Conservation (phyloP, 2,888 invertebrate species). For the Tipula vernalis region DNA sequence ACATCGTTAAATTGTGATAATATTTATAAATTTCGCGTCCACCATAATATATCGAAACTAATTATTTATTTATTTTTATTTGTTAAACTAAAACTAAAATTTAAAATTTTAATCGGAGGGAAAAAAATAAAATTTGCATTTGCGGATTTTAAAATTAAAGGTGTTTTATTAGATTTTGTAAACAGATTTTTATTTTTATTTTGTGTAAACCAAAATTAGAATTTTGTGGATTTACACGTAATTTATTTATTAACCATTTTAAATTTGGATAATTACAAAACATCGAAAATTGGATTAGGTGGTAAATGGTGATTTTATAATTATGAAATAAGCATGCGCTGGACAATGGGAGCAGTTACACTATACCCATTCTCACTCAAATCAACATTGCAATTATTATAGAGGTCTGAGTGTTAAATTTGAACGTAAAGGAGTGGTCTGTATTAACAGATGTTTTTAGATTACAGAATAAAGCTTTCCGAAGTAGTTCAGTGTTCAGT, state of each 20-base stretch:
- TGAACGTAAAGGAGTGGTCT: too few relatives aligned
- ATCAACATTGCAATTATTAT: too few relatives aligned
- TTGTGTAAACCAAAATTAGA: neutral
- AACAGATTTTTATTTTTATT: neutral
- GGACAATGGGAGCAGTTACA: too few relatives aligned
- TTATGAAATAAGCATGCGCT: too few relatives aligned
- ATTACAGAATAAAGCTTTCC: too few relatives aligned
- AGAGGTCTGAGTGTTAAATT: too few relatives aligned
- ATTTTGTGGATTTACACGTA: neutral
- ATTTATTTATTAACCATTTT: neutral
- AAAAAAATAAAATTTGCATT: neutral
- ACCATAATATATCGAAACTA: neutral
- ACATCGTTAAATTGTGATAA: neutral
- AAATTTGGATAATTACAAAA: too few relatives aligned
- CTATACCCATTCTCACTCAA: too few relatives aligned
- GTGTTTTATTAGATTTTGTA: neutral
- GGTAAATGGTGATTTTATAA: too few relatives aligned
- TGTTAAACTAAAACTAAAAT: neutral
- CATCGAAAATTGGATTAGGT: too few relatives aligned
- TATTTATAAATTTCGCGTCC: neutral
- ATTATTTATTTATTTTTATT: neutral
- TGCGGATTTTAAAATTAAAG: neutral
- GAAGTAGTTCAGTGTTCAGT: too few relatives aligned
- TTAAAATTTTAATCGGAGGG: neutral
- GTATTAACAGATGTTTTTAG: too few relatives aligned